Conservation (phyloP, 2,797 vertebrate species). For the Poecilia velifera region DNA sequence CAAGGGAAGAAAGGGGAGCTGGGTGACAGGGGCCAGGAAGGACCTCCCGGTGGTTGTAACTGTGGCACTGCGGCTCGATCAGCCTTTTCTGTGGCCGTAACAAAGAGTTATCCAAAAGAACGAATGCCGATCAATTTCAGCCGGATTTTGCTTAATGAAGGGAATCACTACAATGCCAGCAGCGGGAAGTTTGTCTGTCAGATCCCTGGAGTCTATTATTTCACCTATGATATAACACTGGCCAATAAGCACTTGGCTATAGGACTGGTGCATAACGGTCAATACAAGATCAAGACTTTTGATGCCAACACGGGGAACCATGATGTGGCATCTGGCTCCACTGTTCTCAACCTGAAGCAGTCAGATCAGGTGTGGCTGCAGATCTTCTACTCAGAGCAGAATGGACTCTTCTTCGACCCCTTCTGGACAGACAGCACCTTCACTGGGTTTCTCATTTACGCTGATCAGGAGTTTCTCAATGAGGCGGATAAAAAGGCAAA, state of each 20-base stretch:
- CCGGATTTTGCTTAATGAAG: constrained; percentile 94
- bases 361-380: constrained; percentile 96
- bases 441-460: constrained; percentile 95
- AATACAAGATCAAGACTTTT: constrained; percentile 95
- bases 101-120: constrained; percentile 94
- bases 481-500: constrained; percentile 78
- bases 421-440: constrained; percentile 98
- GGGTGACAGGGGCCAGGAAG: constrained; percentile 84
- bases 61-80: constrained; percentile 86
- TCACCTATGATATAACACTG: constrained; percentile 95
- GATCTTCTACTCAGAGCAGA: constrained; percentile 98
- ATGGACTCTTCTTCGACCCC: constrained; percentile 95
- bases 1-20: constrained; percentile 85
- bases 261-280: constrained; percentile 94
- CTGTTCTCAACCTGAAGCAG: constrained; percentile 87
- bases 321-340: constrained; percentile 94
- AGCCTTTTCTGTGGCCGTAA: constrained; percentile 94
- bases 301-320: constrained; percentile 97
- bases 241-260: constrained; percentile 97
- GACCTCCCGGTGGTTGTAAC: constrained; percentile 88
- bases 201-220: constrained; percentile 94
- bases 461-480: constrained; percentile 86
- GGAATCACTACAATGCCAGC: constrained; percentile 89
- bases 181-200: constrained; percentile 92
- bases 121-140: constrained; percentile 93